Evolutionary conservation across 2,797 vertebrate genomes (phyloP).

Genomic region (Enteromius afrohamiltoni): DNA sequence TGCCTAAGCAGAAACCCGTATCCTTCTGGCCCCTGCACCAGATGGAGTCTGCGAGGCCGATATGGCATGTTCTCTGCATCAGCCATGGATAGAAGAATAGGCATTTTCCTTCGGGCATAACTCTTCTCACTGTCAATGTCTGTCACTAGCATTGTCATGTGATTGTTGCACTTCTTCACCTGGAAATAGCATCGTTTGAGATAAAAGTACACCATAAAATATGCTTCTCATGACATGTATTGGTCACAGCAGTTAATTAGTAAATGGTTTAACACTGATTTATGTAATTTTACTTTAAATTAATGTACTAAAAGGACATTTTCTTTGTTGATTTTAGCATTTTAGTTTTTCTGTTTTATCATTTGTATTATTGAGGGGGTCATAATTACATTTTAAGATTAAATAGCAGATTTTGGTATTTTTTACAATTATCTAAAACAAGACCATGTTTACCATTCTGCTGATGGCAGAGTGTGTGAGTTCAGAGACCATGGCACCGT

Average conservation of each 20-base stretch:
- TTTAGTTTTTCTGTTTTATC: background rate
- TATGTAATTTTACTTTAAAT: background rate
- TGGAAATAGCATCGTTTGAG: conserved; percentile 62
- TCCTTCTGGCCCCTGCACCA: conserved; percentile 80
- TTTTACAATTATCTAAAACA: background rate
- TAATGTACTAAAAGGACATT: background rate
- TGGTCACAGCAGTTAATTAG: background rate
- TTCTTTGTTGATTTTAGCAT: background rate
- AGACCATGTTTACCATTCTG: conserved; percentile 76
- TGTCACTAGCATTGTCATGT: conserved; percentile 86
- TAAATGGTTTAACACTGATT: background rate
- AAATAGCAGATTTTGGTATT: background rate
- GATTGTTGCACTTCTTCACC: conserved; percentile 80
- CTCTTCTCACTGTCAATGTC: conserved; percentile 79
- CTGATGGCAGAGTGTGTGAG: conserved; percentile 75
- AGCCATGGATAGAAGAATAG: conserved; percentile 80
- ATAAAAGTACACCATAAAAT: background rate
- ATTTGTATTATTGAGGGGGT: background rate
- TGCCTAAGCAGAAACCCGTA: conserved; percentile 91
- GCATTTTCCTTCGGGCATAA: conserved; percentile 77
- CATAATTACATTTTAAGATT: background rate
- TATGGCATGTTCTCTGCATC: conserved; percentile 79
- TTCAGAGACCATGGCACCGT: conserved; percentile 78
- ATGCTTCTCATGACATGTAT: background rate
- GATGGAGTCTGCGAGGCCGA: conserved; percentile 77